Evolutionary conservation across 2,888 invertebrate species (phyloP).

Genomic region (Drosophila ochracea): DNA sequence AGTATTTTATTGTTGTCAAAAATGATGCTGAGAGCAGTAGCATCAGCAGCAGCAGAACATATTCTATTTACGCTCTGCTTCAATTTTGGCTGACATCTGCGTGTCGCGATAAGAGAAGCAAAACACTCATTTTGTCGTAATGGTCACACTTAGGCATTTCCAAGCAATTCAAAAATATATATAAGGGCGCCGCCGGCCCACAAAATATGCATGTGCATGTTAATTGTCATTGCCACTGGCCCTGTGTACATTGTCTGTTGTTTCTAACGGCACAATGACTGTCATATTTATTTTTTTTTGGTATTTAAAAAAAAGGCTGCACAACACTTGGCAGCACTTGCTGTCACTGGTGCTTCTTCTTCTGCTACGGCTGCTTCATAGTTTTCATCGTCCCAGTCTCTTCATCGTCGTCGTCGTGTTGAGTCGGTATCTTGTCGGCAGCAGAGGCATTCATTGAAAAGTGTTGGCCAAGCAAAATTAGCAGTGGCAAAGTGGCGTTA

Average conservation of each 20-base stretch:
- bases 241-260: too few relatives aligned
- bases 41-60: slow-evolving; percentile 1
- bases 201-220: slow-evolving; percentile 1
- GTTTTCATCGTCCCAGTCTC: slow-evolving; percentile 9
- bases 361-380: background rate
- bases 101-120: background rate
- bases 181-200: background rate
- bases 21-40: slow-evolving; percentile 35
- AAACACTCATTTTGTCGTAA: slow-evolving; percentile 21
- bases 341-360: slow-evolving; percentile 22
- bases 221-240: background rate
- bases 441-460: slow-evolving; percentile 54
- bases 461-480: slow-evolving; percentile 45
- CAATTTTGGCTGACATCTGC: background rate
- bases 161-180: slow-evolving; percentile 22
- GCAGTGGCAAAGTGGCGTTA: slow-evolving; percentile 5
- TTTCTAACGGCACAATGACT: too few relatives aligned
- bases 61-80: slow-evolving; percentile 2
- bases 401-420: slow-evolving; percentile 23
- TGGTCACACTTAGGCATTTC: slow-evolving; percentile 35
- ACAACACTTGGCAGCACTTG: slow-evolving; percentile 31
- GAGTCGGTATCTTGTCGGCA: slow-evolving; percentile 54
- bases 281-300: slow-evolving; percentile 7
- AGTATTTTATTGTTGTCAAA: slow-evolving; percentile 11
- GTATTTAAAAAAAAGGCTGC: slow-evolving; percentile 16